These are phyloP conservation scores for Tigriopus japonicus DNA, from an alignment of 1,140 invertebrate genomes.

Conservation along the genomic window DNA sequence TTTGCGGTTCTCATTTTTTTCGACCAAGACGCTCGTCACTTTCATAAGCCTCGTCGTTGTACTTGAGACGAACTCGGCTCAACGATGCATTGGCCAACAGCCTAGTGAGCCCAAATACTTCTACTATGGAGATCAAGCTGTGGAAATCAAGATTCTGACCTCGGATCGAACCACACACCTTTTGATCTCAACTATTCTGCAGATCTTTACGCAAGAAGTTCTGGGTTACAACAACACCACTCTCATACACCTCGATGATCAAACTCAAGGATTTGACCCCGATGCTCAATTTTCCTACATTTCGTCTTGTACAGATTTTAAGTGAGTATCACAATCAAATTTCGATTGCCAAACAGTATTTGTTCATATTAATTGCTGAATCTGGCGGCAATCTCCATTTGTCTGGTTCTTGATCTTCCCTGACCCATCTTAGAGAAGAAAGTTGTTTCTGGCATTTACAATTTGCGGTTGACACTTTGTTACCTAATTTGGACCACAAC, in stretches of 20 bases:
- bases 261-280: neutral
- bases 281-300: slow-evolving; percentile 1
- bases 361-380: neutral
- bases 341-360: no score
- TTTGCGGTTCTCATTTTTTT: no score
- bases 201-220: slow-evolving; percentile 40
- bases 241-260: slow-evolving; percentile 24
- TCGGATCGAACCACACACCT: slow-evolving; percentile 35
- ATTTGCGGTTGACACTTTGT: no score
- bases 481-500: no score
- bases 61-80: no score
- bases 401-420: slow-evolving; percentile 12
- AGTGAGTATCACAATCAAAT: neutral
- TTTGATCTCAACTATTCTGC: slow-evolving; percentile 38
- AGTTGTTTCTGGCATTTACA: no score
- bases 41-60: no score
- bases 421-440: no score
- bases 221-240: slow-evolving; percentile 38
- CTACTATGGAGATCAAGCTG: slow-evolving; percentile 21
- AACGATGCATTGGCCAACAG: neutral
- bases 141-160: slow-evolving; percentile 18
- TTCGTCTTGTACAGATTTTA: neutral
- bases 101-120: slow-evolving; percentile 17
- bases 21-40: no score
- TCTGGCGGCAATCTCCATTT: neutral